Percentiles rank a stretch among this genome's conserved stretches.
phyloP scores from a whole-genome alignment of 2,797 vertebrate genomes.

The Pampus argenteus region DNA sequence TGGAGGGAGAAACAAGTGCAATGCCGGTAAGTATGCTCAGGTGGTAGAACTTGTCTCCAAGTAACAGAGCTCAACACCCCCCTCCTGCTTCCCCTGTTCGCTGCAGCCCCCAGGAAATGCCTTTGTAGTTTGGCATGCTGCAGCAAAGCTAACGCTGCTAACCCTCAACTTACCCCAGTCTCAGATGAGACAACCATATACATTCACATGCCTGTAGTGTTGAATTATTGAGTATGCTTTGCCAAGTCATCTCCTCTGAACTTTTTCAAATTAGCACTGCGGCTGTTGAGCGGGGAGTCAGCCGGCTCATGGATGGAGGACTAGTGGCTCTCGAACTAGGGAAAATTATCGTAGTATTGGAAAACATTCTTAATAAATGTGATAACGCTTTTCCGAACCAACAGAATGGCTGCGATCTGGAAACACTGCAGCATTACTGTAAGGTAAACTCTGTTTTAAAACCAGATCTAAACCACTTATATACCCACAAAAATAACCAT shows the following conservation, averaged over 20 bases:
- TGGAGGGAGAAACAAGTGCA: slow-evolving; percentile 62
- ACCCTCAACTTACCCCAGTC: slow-evolving; percentile 78
- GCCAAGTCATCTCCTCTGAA: slow-evolving; percentile 78
- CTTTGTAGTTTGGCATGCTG: slow-evolving; percentile 79
- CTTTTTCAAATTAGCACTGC: slow-evolving; percentile 71
- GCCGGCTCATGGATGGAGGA: slow-evolving; percentile 9
- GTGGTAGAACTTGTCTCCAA: slow-evolving; percentile 70
- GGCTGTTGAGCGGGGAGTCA: slow-evolving; percentile 46
- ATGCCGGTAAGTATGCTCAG: slow-evolving; percentile 51
- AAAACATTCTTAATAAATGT: background rate
- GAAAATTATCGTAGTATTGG: background rate
- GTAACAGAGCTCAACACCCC: slow-evolving; percentile 67
- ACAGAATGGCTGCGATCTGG: background rate
- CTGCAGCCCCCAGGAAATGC: slow-evolving; percentile 74
- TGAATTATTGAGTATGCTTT: slow-evolving; percentile 79
- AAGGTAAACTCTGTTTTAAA: background rate
- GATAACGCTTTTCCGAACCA: background rate
- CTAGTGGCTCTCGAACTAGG: background rate
- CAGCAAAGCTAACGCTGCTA: slow-evolving; percentile 68
- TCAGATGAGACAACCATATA: slow-evolving; percentile 75
- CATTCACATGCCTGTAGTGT: slow-evolving; percentile 74
- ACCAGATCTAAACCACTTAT: background rate
- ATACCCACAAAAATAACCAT: background rate
- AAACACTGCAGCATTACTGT: background rate
- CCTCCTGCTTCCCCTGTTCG: slow-evolving; percentile 63